phyloP scores from a whole-genome alignment of 2,888 invertebrate species.

The Acheta domesticus region DNA sequence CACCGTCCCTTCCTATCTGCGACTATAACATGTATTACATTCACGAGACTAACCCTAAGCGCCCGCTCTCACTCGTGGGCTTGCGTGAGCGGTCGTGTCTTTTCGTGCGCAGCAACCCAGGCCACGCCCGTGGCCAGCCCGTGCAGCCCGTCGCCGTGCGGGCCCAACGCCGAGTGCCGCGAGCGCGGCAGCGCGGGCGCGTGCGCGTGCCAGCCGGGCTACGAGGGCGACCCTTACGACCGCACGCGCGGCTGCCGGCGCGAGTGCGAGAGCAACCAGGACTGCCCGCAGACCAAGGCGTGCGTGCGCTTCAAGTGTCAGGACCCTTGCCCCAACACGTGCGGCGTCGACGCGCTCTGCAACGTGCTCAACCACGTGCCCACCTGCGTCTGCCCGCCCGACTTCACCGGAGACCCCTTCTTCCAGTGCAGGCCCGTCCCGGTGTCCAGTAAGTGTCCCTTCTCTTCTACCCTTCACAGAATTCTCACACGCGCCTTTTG shows the following conservation, averaged over 20 bases:
- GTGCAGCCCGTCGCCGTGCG: slow-evolving; percentile 78
- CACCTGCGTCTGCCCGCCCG: slow-evolving; percentile 69
- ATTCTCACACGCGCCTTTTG: background rate
- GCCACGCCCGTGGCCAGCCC: slow-evolving; percentile 57
- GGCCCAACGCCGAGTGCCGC: slow-evolving; percentile 77
- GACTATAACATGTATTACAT: too few relatives aligned
- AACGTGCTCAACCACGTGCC: slow-evolving; percentile 75
- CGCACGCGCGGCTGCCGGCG: slow-evolving; percentile 56
- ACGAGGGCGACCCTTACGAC: slow-evolving; percentile 79
- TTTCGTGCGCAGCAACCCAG: slow-evolving; percentile 43
- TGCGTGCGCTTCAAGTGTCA: slow-evolving; percentile 80
- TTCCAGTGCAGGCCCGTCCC: slow-evolving; percentile 47
- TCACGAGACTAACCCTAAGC: too few relatives aligned
- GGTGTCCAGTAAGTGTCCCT: slow-evolving; percentile 27
- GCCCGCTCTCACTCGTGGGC: too few relatives aligned
- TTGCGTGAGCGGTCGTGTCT: too few relatives aligned
- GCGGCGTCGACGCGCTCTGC: slow-evolving; percentile 77
- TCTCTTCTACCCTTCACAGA: too few relatives aligned
- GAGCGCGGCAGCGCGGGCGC: slow-evolving; percentile 79
- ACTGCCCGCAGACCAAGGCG: slow-evolving; percentile 67
- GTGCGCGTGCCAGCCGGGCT: slow-evolving; percentile 81
- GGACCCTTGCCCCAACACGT: slow-evolving; percentile 80
- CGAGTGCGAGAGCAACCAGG: slow-evolving; percentile 76
- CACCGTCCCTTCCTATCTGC: too few relatives aligned
- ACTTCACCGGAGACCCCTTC: slow-evolving; percentile 79